These are phyloP conservation scores for Ceramica pisi DNA, from an alignment of 2,888 invertebrate species.

Conservation along the genomic window DNA sequence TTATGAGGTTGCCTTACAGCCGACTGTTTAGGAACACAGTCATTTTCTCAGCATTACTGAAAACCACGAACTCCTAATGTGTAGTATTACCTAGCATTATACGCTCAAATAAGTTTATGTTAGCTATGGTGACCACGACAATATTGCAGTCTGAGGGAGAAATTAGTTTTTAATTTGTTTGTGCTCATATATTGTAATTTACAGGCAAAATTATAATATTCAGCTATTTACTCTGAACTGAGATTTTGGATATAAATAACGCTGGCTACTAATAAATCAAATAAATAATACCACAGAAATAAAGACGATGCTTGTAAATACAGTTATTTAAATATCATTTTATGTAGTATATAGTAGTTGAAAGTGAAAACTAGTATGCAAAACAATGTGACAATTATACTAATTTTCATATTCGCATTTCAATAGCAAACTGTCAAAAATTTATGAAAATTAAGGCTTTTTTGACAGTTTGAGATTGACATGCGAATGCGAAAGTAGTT, in stretches of 20 bases:
- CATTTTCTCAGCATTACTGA: slow-evolving; percentile 29
- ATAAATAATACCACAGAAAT: not conserved
- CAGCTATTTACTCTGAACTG: not conserved
- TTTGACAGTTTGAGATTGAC: too few relatives aligned
- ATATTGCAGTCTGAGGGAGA: slow-evolving; percentile 2
- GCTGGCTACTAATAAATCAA: not conserved
- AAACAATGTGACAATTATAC: too few relatives aligned
- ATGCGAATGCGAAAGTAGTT: too few relatives aligned
- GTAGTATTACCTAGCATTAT: slow-evolving; percentile 19
- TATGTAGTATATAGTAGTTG: too few relatives aligned
- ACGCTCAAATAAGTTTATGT: slow-evolving; percentile 17
- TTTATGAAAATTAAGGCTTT: too few relatives aligned
- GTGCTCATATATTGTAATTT: not conserved
- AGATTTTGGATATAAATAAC: not conserved
- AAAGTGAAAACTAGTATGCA: too few relatives aligned
- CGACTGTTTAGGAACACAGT: slow-evolving; percentile 17
- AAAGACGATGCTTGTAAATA: not conserved
- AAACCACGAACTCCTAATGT: slow-evolving; percentile 33
- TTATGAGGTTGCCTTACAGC: slow-evolving; percentile 20
- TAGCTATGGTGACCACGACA: not conserved
- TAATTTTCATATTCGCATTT: too few relatives aligned
- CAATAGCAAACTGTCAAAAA: too few relatives aligned
- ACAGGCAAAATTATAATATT: not conserved
- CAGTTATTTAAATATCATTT: not conserved
- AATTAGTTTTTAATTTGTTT: slow-evolving; percentile 43